phyloP scores from a whole-genome alignment of 2,113 vertebrate species.

The Willisornis vidua region DNA sequence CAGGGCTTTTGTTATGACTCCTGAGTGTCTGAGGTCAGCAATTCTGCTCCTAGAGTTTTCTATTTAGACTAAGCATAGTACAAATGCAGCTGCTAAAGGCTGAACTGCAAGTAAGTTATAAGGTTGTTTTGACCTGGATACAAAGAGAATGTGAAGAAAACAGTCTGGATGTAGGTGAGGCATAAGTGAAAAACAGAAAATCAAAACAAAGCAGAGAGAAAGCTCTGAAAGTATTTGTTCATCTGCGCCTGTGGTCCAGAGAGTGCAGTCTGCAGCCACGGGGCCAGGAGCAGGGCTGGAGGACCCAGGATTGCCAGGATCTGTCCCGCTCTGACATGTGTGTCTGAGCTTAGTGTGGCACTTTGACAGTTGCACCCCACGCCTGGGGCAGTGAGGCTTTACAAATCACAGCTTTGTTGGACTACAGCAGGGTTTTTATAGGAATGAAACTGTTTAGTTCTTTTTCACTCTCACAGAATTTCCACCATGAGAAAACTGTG shows the following conservation, averaged over 20 bases:
- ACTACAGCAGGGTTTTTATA: neutral
- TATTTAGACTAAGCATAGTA: neutral
- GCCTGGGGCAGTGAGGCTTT: neutral
- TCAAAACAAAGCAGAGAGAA: neutral
- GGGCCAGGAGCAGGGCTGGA: neutral
- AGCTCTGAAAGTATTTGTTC: neutral
- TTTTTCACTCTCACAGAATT: neutral
- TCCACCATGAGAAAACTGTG: neutral
- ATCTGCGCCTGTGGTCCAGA: neutral
- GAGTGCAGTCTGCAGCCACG: neutral
- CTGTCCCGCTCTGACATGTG: neutral
- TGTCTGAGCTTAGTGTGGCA: neutral
- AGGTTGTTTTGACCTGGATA: neutral
- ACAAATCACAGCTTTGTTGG: neutral
- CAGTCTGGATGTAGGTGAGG: neutral
- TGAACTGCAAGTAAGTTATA: neutral
- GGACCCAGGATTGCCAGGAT: neutral
- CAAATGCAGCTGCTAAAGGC: neutral
- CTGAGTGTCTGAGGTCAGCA: neutral
- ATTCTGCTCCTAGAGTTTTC: neutral
- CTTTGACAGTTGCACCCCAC: neutral
- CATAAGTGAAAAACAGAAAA: neutral
- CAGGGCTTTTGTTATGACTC: neutral
- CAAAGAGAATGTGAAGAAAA: neutral
- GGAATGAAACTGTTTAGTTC: neutral